Evolutionary conservation across 2,797 vertebrate species (phyloP), one percentile per base, ranked within the genome.

Genomic region (Hydrolagus colliei): DNA sequence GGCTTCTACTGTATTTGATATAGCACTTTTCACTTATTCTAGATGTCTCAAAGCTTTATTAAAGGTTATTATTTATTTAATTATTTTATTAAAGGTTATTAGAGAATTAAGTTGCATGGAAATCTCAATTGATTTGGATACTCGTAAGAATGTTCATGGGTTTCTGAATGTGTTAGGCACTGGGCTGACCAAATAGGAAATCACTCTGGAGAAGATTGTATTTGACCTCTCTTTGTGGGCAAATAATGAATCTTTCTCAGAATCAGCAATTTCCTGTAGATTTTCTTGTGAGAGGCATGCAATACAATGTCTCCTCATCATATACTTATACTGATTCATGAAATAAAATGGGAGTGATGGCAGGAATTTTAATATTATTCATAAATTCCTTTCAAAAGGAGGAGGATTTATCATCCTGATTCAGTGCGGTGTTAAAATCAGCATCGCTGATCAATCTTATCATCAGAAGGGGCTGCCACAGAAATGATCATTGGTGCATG

Each of bases 281-380:
- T 9, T 61, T 67, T 5, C 78, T 82, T 22, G 41, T 77, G 14
- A 82, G 63, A 82, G 32, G 67, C 18, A 63, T 67, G 61, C 13
- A 65, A 67, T 65, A 82, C 63, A 79, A 63, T 82, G 67, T 68
- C 62, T 9, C 22, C 61, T 32, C 78, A 9, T 82, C 32, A 82
- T 75, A 82, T 82, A 32, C 63, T 65, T 82, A 35, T 82, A 82
- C 63, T 4, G 27, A 41, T 32, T 32, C 16, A 27, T 63, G 67
- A 67, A 82, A 82, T 67, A 82, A 82, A 82, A 67, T 67, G 63
- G 61, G 63, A 82, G 63, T 4, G 63, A 22, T 79, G 35, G 65
- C 41, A 82, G 78, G 27, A 18, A 27, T 20, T 62, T 65, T 18
- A 82, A 67, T 82, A 82, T 82, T 82, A 82, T 82, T 68, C 78